phyloP scores from a whole-genome alignment of 2,797 vertebrate species.

The Leucoraja ocellata region DNA sequence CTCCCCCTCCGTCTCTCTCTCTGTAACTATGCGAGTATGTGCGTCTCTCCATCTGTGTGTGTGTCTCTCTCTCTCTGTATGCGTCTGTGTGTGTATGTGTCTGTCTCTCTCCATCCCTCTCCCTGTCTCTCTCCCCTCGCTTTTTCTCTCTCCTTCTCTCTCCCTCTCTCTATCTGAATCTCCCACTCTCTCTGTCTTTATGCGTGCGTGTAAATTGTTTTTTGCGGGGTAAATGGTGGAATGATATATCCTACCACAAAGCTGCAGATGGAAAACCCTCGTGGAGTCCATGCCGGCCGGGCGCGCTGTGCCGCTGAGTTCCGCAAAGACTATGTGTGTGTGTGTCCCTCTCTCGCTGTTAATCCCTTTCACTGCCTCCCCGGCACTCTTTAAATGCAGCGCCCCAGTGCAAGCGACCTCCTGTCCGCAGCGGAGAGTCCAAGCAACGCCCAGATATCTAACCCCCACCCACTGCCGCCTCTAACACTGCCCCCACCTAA shows the following conservation, averaged over 20 bases:
- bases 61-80: too few species aligned
- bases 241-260: conserved; percentile 40
- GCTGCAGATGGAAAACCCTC: conserved; percentile 43
- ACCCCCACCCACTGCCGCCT: not conserved
- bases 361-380: conserved; percentile 5
- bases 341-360: conserved; percentile 22
- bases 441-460: not conserved
- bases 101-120: too few species aligned
- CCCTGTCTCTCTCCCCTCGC: too few species aligned
- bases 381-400: conserved; percentile 29
- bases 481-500: not conserved
- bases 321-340: too few species aligned
- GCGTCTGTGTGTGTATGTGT: too few species aligned
- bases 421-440: not conserved
- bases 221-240: not conserved
- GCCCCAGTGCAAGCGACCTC: not conserved
- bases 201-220: not conserved
- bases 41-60: too few species aligned
- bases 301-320: too few species aligned
- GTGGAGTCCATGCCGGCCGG: conserved; percentile 33
- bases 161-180: too few species aligned
- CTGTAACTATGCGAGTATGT: too few species aligned
- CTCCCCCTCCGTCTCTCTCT: too few species aligned
- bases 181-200: too few species aligned
- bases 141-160: too few species aligned